phyloP scores from a whole-genome alignment of 2,797 vertebrate genomes.

The Eupleurogrammus muticus region DNA sequence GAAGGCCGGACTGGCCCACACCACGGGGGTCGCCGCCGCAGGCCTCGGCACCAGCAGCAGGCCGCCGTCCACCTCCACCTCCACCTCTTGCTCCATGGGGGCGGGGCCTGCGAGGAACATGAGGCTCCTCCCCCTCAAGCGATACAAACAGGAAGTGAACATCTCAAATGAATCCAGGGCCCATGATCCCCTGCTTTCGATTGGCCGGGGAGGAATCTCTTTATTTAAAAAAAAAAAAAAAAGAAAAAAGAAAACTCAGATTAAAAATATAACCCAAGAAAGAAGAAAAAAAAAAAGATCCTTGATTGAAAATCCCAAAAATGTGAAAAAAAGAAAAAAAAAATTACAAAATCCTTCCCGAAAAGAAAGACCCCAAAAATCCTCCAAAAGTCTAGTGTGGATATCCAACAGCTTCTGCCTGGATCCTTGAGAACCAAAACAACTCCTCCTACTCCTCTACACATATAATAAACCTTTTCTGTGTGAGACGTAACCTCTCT shows the following conservation, averaged over 20 bases:
- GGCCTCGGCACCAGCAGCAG: conserved; percentile 63
- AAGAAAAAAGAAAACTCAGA: conserved; percentile 35
- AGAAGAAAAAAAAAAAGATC: conserved; percentile 62
- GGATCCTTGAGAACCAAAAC: conserved; percentile 64
- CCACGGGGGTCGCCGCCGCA: conserved; percentile 64
- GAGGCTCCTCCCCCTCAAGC: conserved; percentile 81
- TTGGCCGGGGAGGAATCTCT: conserved; percentile 34
- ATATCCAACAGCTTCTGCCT: conserved; percentile 72
- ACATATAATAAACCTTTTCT: conserved; percentile 44
- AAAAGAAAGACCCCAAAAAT: conserved; percentile 72
- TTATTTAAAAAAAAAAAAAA: conserved; percentile 14
- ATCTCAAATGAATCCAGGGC: conserved; percentile 83
- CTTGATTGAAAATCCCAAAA: conserved; percentile 71
- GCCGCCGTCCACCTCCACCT: conserved; percentile 71
- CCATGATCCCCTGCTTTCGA: conserved; percentile 82
- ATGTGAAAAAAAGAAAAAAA: conserved; percentile 13
- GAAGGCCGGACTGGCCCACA: conserved; percentile 78
- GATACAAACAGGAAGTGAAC: conserved; percentile 82
- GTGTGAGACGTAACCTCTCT: conserved; percentile 37
- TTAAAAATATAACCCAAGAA: conserved; percentile 63
- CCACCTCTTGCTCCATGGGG: conserved; percentile 72
- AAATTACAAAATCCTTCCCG: conserved; percentile 65
- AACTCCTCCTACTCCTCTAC: conserved; percentile 47
- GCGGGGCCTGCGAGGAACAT: conserved; percentile 68
- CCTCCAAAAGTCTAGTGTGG: conserved; percentile 67